Evolutionary conservation across 2,888 invertebrate species (phyloP), one percentile per base, ranked within the genome.

Genomic region (Epinotia bilunana): DNA sequence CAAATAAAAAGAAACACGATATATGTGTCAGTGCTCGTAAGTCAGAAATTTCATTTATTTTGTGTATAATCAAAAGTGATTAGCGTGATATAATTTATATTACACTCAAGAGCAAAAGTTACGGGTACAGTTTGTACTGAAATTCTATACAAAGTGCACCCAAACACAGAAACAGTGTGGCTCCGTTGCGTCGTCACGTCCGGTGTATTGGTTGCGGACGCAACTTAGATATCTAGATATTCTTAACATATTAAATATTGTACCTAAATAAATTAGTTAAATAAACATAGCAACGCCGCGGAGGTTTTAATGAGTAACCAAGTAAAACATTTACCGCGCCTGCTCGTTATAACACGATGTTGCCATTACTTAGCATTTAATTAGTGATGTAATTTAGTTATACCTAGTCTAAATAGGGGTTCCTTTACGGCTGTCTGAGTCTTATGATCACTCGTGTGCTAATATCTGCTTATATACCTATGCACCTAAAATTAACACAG

Each of bases 301-400:
- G 20, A 43, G 16, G 11, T 20, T 23, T 43, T 58, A 68, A 58
- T 68, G 3, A 58, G 18, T 43, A 68, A 16, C 23, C 43, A 43
- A 58, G 68, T 58, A 46, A 58, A 39, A 58, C 23, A 58, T 46
- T 43, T 43, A 23, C 20, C 39, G 20, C 13, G 58, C 2, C 23
- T 43, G 43, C 43, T 39, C 39, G 39, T 28, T 68, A 55, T 39
- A 67, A 18, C 20, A 67, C 33, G 9, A 43, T 7, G 58, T 58
- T 23, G 11, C 12, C 12, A 58, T 68, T 39, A 68, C 16, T 20
- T 68, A 57, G 43, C 57, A 68, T 58, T 58, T 68, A 68, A 57
- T 67, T 67, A 57, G 55, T 39, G 28, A 11, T 57, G 55, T 67
- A 57, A 57, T 67, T 67, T 55, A 55, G 39, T 39, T 9, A 39